Evolutionary conservation across 2,797 vertebrate genomes (phyloP), one percentile per base, ranked within the genome.

Genomic region (Paratrypauchen microcephalus): DNA sequence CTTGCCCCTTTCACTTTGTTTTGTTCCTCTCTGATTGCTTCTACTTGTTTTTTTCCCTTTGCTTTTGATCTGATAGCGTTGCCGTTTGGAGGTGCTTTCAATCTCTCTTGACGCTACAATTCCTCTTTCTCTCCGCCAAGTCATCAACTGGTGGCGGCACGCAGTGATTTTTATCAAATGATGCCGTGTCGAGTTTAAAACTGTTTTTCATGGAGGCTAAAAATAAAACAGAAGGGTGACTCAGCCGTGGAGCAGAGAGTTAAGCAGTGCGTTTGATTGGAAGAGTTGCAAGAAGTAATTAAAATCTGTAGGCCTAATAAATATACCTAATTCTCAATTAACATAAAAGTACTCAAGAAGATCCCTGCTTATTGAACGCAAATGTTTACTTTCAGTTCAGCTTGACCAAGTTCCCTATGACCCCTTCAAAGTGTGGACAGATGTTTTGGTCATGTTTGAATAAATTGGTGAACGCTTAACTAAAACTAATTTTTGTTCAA

Each of bases 141-240:
- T 88, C 86, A 87, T 89, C 89, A 90, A 88, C 83, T 69, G 50
- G 66, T 83, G 81, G 81, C 75, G 57, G 74, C 74, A 41, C 39
- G 21, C 36, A 41, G 80, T 59, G 87, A 88, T 90, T 87, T 87
- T 89, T 88, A 88, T 91, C 86, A 89, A 89, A 90, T 86, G 86
- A 86, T 88, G 86, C 84, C 80, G 66, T 65, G 81, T 84, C 82
- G 75, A 79, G 77, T 83, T 81, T 67, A 69, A 83, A 83, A 73
- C 74, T 77, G 24, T 73, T 73, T 81, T 87, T 76, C 69, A 66
- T 62, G 59, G 69, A 71, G 78, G 74, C 75, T 87, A 88, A 90
- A 87, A 88, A 89, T 86, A 86, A 86, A 83, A 72, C 75, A 39
- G 56, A 23, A 67, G 54, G 47, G 65, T 78, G 87, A 82, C 80